Percentiles rank a stretch among this genome's conserved stretches.
phyloP scores from a whole-genome alignment of 2,113 vertebrate species.

The Strix aluco region DNA sequence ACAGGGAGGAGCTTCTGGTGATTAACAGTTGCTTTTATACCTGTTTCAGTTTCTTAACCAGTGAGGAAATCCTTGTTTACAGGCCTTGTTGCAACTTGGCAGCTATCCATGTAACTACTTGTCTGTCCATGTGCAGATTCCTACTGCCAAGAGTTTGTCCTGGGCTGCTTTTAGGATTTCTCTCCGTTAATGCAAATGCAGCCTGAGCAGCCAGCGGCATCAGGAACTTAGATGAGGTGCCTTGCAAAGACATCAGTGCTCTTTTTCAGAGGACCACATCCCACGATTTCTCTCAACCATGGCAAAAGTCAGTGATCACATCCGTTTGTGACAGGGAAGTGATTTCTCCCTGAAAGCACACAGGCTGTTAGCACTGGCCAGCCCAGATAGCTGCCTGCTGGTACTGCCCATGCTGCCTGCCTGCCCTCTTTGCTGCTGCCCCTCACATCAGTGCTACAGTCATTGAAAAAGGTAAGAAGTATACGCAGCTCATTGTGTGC shows the following conservation, averaged over 20 bases:
- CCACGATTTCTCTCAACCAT: background rate
- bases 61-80: conserved; percentile 47
- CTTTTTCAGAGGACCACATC: fast-evolving
- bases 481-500: fast-evolving
- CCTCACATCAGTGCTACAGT: fast-evolving
- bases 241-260: background rate
- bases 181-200: background rate
- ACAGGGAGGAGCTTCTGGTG: conserved; percentile 37
- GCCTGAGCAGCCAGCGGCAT: background rate
- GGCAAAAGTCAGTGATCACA: background rate
- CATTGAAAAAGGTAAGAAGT: no score
- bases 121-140: background rate
- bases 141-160: background rate
- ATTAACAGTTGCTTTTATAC: background rate
- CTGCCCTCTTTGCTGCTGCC: background rate
- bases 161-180: background rate
- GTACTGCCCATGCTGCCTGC: background rate
- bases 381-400: background rate
- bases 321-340: background rate
- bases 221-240: background rate
- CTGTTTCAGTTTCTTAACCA: conserved; percentile 25
- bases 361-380: background rate
- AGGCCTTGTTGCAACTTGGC: background rate
- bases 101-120: background rate
- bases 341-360: background rate